These are phyloP conservation scores for Phodopus roborovskii DNA, from an alignment of 2,113 vertebrate species.

Conservation along the genomic window DNA sequence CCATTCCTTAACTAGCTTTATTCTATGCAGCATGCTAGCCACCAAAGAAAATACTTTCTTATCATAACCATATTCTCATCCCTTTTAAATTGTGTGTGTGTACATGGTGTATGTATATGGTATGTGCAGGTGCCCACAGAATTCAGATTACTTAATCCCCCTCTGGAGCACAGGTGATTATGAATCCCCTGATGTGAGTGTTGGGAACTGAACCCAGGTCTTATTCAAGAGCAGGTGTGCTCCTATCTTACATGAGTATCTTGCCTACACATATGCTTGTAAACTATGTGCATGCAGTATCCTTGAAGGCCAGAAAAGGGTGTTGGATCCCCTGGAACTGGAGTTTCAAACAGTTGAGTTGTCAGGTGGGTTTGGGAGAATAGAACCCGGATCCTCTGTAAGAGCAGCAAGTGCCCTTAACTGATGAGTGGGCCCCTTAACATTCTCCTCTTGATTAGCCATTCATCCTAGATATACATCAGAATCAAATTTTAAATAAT, in stretches of 20 bases:
- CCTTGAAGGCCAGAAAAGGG: neutral
- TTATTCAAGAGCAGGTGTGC: neutral
- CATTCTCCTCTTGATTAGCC: neutral
- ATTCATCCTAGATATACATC: neutral
- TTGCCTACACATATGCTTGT: neutral
- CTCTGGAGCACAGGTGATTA: neutral
- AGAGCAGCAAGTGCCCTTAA: neutral
- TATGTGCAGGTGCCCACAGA: neutral
- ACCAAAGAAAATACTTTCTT: conserved; percentile 4
- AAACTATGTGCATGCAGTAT: neutral
- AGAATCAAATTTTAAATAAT: conserved; percentile 10
- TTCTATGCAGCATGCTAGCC: conserved; percentile 6
- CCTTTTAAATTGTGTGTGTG: neutral
- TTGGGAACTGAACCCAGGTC: neutral
- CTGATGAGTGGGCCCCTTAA: neutral
- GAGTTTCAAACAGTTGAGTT: neutral
- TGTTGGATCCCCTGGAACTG: neutral
- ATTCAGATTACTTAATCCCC: neutral
- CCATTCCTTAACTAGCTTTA: neutral
- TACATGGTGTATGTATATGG: neutral
- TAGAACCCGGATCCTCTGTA: neutral
- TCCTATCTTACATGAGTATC: neutral
- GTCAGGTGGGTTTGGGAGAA: neutral
- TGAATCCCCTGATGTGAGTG: neutral
- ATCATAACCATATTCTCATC: neutral